A percentile compares a stretch with the other conserved stretches of the same genome.
Evolutionary conservation across 2,797 vertebrate genomes (phyloP).

Genomic region (Rhinoraja longicauda): DNA sequence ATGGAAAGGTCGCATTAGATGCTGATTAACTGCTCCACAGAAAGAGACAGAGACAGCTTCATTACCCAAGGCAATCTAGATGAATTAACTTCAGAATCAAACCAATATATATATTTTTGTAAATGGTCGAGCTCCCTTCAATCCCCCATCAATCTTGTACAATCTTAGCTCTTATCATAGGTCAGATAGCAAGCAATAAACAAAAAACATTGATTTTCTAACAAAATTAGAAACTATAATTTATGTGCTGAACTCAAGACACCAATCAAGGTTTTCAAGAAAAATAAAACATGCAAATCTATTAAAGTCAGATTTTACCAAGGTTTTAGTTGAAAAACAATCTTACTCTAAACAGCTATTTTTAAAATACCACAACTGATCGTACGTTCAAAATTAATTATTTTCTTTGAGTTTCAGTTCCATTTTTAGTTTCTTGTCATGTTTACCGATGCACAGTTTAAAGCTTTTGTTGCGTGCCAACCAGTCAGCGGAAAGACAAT

Average conservation of each 20-base stretch:
- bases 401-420: background rate
- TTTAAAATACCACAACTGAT: background rate
- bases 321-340: background rate
- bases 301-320: background rate
- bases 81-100: conserved; percentile 1
- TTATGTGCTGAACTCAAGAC: background rate
- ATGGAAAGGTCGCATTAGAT: conserved; percentile 5
- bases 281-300: background rate
- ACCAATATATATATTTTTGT: background rate
- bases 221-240: background rate
- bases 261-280: background rate
- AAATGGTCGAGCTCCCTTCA: background rate
- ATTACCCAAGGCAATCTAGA: conserved; percentile 25
- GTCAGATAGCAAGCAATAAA: background rate
- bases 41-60: background rate
- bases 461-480: no score
- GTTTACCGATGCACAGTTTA: no score
- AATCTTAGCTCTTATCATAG: background rate
- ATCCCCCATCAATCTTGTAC: background rate
- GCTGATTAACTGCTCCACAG: conserved; percentile 7
- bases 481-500: no score
- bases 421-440: no score
- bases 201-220: background rate
- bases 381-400: background rate
- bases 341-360: background rate